Base-by-base conservation (phyloP, 2,797 vertebrate genomes). In the Ctenopoma kingsleyae region DNA sequence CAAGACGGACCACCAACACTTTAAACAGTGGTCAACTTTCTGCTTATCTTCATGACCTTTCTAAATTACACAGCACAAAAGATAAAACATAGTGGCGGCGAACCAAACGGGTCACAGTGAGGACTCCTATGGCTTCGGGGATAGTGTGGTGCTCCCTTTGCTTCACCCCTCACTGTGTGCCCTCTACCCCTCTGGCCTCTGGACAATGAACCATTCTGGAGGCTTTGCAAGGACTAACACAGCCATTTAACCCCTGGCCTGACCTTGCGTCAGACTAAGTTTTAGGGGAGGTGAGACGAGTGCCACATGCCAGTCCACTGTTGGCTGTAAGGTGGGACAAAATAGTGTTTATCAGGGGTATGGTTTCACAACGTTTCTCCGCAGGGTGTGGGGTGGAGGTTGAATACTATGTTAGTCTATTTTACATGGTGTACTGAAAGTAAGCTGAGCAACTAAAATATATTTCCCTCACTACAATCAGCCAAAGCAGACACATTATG, bases 171-270 rank as follows among this genome's bases (percentile, higher is more conserved):
- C 58, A 32, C 89, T 71, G 84, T 63, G 78, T 69, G 78, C 84
- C 84, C 88, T 82, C 82, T 64, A 61, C 75, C 70, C 89, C 84
- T 15, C 49, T 55, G 67, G 75, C 77, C 80, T 55, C 74, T 67
- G 84, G 89, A 94, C 94, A 94, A 95, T 93, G 91, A 84, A 68
- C 83, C 90, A 87, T 92, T 95, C 91, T 91, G 75, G 66, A 67
- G 71, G 55, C 72, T 67, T 80, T 67, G 66, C 71, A 44, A 68
- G 89, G 90, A 91, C 89, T 80, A 88, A 83, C 89, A 60, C 59
- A 86, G 91, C 80, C 91, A 76, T 91, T 92, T 94, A 93, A 94
- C 93, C 92, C 78, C 87, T 88, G 88, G 87, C 90, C 91, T 87
- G 92, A 94, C 93, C 93, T 82, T 17, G 74, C 89, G 93, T 94